Conservation (phyloP, 1,140 invertebrate genomes). For the Pollicipes pollicipes region DNA sequence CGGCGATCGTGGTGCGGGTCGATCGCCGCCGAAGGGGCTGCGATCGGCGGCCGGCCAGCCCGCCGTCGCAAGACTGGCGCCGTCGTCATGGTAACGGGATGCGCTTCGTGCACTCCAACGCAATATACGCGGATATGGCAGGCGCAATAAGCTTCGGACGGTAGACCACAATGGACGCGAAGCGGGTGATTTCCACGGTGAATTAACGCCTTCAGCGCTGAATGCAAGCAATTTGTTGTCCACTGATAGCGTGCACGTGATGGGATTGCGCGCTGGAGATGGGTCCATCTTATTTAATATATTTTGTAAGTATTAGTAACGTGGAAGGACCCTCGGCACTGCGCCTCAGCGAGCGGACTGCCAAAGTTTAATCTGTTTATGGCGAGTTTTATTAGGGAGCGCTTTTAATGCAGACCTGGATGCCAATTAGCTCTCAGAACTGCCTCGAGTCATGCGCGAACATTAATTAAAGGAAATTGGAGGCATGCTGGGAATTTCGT, state of each 20-base stretch:
- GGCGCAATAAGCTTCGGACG: background rate
- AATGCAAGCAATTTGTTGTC: too few relatives aligned
- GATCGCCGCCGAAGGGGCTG: background rate
- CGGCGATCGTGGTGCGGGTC: background rate
- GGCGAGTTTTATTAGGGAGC: too few relatives aligned
- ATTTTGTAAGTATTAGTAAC: too few relatives aligned
- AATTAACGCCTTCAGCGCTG: background rate
- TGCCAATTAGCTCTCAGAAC: background rate
- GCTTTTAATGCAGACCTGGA: background rate
- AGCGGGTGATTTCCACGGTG: background rate
- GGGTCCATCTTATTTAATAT: too few relatives aligned
- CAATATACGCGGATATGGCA: background rate
- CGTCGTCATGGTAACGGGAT: background rate
- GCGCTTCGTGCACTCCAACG: background rate
- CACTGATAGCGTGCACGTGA: too few relatives aligned
- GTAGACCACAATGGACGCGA: background rate
- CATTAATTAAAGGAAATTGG: background rate
- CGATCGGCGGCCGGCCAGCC: too few relatives aligned
- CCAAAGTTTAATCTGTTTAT: too few relatives aligned
- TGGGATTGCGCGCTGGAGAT: too few relatives aligned
- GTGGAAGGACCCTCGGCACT: too few relatives aligned
- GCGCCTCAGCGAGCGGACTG: too few relatives aligned
- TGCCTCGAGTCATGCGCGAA: background rate
- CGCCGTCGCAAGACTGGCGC: background rate
- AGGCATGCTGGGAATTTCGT: background rate